These are phyloP conservation scores for Gymnoscopelus braueri DNA, from an alignment of 2,797 vertebrate genomes.

Conservation along the genomic window DNA sequence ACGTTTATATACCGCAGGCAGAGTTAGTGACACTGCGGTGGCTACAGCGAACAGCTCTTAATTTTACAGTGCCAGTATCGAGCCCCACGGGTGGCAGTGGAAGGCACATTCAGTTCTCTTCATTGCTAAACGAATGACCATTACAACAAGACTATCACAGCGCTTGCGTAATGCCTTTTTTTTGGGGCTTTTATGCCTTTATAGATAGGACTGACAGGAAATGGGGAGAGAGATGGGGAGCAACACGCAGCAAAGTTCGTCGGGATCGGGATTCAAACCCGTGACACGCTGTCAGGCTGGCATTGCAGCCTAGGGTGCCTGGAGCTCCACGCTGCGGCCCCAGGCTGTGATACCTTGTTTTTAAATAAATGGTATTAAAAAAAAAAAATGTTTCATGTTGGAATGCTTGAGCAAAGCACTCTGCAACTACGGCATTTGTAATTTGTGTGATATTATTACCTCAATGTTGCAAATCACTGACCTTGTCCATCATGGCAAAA, in stretches of 20 bases:
- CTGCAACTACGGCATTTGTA: not conserved
- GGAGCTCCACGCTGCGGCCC: too few species aligned
- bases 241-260: too few species aligned
- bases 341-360: too few species aligned
- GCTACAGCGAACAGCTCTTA: slow-evolving; percentile 55
- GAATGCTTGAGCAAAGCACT: not conserved
- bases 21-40: slow-evolving; percentile 62
- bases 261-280: too few species aligned
- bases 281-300: too few species aligned
- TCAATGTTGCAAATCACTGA: slow-evolving; percentile 58
- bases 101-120: slow-evolving; percentile 31
- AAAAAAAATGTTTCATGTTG: not conserved
- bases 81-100: slow-evolving; percentile 39
- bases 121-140: slow-evolving; percentile 24
- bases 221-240: too few species aligned
- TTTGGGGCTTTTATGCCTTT: too few species aligned
- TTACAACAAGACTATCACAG: slow-evolving; percentile 2
- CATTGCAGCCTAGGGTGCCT: too few species aligned
- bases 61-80: slow-evolving; percentile 43
- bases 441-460: not conserved
- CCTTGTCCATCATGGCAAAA: slow-evolving; percentile 99
- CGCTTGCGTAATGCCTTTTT: too few species aligned
- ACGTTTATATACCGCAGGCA: slow-evolving; percentile 65
- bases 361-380: not conserved
- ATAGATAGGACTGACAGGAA: too few species aligned